phyloP scores from a whole-genome alignment of 2,888 invertebrate species.

The Mythimna vitellina region DNA sequence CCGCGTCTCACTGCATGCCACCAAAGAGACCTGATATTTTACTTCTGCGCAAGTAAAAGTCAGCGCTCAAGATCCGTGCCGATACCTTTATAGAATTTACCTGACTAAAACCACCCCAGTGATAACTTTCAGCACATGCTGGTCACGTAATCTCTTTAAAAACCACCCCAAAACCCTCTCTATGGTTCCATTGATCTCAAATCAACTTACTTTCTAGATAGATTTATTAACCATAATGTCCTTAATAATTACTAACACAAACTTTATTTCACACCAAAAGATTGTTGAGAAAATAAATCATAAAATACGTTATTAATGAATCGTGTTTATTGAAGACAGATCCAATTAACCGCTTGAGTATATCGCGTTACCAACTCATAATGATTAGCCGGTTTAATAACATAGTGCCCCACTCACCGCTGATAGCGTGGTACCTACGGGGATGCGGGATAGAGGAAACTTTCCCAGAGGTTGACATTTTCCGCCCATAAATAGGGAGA shows the following conservation, averaged over 20 bases:
- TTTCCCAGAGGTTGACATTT: constrained; percentile 79
- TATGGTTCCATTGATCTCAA: too few species aligned
- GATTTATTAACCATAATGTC: not conserved
- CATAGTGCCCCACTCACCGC: constrained; percentile 64
- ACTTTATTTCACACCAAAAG: constrained; percentile 3
- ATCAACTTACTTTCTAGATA: too few species aligned
- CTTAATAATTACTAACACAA: not conserved
- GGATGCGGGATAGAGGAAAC: constrained; percentile 63
- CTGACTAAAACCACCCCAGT: too few species aligned
- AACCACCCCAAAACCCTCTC: too few species aligned
- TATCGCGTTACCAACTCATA: constrained; percentile 69
- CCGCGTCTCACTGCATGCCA: too few species aligned
- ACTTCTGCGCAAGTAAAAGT: too few species aligned
- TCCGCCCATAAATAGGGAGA: constrained; percentile 80
- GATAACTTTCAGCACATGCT: too few species aligned
- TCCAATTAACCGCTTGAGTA: constrained; percentile 63
- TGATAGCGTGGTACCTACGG: constrained; percentile 26
- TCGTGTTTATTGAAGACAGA: constrained; percentile 51
- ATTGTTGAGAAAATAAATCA: constrained; percentile 7
- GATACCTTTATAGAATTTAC: too few species aligned
- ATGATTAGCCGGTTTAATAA: constrained; percentile 77
- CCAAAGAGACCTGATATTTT: too few species aligned
- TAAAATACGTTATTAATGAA: constrained; percentile 45
- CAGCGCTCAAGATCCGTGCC: too few species aligned
- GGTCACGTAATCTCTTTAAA: too few species aligned